Conservation (phyloP, 2,797 vertebrate genomes). For the Dendrocincla tyrannina region DNA sequence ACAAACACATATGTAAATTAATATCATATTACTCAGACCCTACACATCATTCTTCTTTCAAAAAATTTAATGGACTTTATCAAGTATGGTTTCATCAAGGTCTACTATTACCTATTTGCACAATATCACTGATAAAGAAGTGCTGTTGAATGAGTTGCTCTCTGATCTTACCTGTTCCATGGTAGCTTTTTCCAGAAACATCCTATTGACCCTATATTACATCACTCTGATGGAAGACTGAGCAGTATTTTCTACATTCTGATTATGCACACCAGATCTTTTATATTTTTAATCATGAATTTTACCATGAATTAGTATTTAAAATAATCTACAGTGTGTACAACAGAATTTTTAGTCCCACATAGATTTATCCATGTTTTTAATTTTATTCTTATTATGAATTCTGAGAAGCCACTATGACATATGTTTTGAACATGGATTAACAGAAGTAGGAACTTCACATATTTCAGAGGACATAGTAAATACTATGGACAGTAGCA, state of each 20-base stretch:
- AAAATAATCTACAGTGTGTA: not conserved
- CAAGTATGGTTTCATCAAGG: not conserved
- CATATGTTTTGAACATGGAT: not conserved
- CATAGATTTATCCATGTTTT: not conserved
- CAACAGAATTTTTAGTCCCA: not conserved
- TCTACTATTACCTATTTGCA: not conserved
- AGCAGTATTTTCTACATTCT: not conserved
- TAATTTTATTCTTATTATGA: not conserved
- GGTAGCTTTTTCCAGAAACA: not conserved
- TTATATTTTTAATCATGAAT: not conserved
- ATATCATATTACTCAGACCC: not conserved
- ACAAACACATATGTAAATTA: not conserved
- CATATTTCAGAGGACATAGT: not conserved
- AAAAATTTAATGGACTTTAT: not conserved
- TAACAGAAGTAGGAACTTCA: not conserved
- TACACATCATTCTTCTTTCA: not conserved
- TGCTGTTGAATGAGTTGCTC: not conserved
- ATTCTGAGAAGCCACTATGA: not conserved
- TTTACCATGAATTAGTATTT: not conserved
- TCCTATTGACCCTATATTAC: not conserved
- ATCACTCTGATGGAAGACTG: not conserved
- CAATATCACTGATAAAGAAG: not conserved
- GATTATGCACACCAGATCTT: not conserved
- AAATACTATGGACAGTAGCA: slow-evolving; percentile 17
- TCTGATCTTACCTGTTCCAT: not conserved